These are phyloP conservation scores for Heliconius erato DNA, from an alignment of 2,888 invertebrate genomes.

Conservation along the genomic window DNA sequence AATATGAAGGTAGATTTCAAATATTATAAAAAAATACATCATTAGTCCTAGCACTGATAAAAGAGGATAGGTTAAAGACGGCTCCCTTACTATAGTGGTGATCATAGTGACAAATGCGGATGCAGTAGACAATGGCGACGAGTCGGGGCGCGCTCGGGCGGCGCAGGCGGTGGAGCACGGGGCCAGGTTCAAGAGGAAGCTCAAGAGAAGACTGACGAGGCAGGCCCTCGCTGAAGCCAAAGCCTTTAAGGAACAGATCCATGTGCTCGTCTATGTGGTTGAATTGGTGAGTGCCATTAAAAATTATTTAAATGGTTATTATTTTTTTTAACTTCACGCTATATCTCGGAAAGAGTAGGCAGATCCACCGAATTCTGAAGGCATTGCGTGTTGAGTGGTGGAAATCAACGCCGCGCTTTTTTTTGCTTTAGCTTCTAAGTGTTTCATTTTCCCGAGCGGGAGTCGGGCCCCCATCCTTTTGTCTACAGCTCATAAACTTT, in stretches of 20 bases:
- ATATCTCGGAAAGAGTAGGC: too few species aligned
- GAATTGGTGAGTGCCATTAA: slow-evolving; percentile 87
- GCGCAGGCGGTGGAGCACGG: slow-evolving; percentile 92
- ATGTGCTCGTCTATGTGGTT: slow-evolving; percentile 91
- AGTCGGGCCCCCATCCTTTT: too few species aligned
- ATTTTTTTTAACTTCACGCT: too few species aligned
- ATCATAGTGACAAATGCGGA: slow-evolving; percentile 80
- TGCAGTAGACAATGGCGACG: slow-evolving; percentile 62
- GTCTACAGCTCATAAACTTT: too few species aligned
- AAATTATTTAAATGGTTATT: too few species aligned
- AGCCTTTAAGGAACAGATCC: slow-evolving; percentile 92
- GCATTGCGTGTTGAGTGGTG: too few species aligned
- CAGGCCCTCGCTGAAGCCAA: slow-evolving; percentile 92
- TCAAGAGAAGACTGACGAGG: slow-evolving; percentile 90
- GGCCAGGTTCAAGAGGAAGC: slow-evolving; percentile 90
- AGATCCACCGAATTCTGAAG: too few species aligned
- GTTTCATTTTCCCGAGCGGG: too few species aligned
- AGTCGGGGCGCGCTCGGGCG: slow-evolving; percentile 84
- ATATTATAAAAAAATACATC: background rate
- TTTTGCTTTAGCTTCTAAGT: too few species aligned
- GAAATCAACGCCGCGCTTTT: too few species aligned
- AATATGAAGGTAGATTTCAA: background rate
- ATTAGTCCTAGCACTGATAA: background rate
- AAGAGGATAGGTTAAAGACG: slow-evolving; percentile 19
- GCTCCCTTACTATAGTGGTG: slow-evolving; percentile 67